Evolutionary conservation across 1,140 invertebrate species (phyloP), one percentile per base, ranked within the genome.

Genomic region (Bombus confusus): DNA sequence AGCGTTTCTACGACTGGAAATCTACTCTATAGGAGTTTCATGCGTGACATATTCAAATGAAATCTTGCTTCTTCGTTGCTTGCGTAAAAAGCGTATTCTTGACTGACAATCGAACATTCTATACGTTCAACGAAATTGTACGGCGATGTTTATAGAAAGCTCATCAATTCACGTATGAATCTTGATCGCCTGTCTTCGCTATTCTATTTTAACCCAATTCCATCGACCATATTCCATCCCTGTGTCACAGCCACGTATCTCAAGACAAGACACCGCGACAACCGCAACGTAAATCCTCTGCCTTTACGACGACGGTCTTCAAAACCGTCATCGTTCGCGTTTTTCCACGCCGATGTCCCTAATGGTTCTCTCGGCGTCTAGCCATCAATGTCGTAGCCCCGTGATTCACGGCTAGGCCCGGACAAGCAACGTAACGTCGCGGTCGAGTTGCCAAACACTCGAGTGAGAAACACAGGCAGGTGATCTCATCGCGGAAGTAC

Each of bases 401-500:
- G 68, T 83, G 73, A 76, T 47, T 83, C 73, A 69, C 15, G 64
- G 34, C n/a, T 66, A 31, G 57, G 28, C 47, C 47, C 47, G 3
- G n/a, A 8, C 64, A 31, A 64, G n/a, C 62, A 10, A 12, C 28
- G 64, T 34, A 28, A 52, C 18, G 18, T 52, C 18, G 47, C 47
- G 47, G 47, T 66, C 22, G 52, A 10, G 10, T 74, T 64, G 71
- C 80, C 80, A 74, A 74, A 77, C 57, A 25, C n/a, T 13, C 75
- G 57, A 72, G 31, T 47, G 72, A 25, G 28, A 68, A 77, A 47
- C 62, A 37, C 10, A 59, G 74, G 12, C 73, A 69, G 66, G 68
- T 76, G 74, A 89, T 75, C 69, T 74, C 71, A 88, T 88, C 84
- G 59, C 87, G 84, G 88, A 88, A 89, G 83, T 88, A 59, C n/a